phyloP scores from a whole-genome alignment of 2,888 invertebrate species.

The Lochmaea crataegi region DNA sequence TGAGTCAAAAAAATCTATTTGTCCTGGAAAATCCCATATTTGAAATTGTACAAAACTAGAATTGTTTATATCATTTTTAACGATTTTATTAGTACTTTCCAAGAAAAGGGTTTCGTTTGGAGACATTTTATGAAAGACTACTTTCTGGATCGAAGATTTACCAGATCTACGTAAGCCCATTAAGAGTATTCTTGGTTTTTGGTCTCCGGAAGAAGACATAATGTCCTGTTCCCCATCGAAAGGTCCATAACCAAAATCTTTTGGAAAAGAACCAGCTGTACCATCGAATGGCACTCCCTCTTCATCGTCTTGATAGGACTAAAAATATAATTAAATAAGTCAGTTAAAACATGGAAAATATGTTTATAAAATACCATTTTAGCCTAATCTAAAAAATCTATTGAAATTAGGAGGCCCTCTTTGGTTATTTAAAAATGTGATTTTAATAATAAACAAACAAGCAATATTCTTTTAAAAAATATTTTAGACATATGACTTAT shows the following conservation, averaged over 20 bases:
- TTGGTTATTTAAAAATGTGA: not conserved
- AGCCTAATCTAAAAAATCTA: not conserved
- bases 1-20: constrained; percentile 97
- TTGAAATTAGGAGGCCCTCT: not conserved
- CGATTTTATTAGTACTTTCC: constrained; percentile 98
- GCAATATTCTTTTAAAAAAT: constrained; percentile 19
- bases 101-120: constrained; percentile 99
- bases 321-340: constrained; percentile 16
- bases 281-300: constrained; percentile 63
- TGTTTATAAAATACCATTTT: constrained; percentile 24
- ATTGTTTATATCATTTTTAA: constrained; percentile 97
- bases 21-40: constrained; percentile 99
- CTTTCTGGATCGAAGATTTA: constrained; percentile 99
- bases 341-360: not conserved
- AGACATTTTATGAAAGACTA: constrained; percentile 99
- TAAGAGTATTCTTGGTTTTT: constrained; percentile 91
- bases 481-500: constrained; percentile 11
- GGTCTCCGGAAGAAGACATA: constrained; percentile 75
- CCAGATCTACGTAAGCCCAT: constrained; percentile 98
- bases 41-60: constrained; percentile 99
- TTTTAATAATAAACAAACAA: constrained; percentile 16
- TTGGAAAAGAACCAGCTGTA: constrained; percentile 82
- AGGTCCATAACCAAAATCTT: constrained; percentile 91
- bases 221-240: constrained; percentile 86
- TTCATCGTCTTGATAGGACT: constrained; percentile 65